Base-by-base conservation (phyloP, 2,888 invertebrate genomes). In the Eubasilissa splendida region DNA sequence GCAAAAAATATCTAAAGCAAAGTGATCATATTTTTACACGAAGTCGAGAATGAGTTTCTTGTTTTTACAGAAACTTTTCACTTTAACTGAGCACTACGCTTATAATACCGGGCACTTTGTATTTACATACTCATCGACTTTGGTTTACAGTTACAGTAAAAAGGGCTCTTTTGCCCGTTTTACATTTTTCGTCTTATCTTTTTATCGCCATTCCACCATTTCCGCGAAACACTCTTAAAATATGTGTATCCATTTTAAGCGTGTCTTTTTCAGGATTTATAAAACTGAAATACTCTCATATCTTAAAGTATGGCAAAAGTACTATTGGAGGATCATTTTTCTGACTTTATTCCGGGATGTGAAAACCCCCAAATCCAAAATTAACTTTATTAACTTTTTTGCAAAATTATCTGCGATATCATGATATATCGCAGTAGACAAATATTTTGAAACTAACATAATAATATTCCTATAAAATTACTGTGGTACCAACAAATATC, bases 111-210 rank as follows among this genome's bases (percentile, higher is more conserved):
- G 68, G 50, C 68, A 68, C 68, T 68, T 68, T 42, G 68, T 50
- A 68, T 68, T 68, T 68, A 68, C 68, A 68, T 68, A 68, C 68
- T 68, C 68, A 68, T 68, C 68, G 68, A 68, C 68, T 68, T 52
- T 68, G 68, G 68, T 68, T 68, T 68, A 68, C 42, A 50, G 52
- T 68, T 68, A 68, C 68, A 50, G 50, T 68, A 50, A 50, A 68
- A 14, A 50, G 68, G 52, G 50, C 14, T 68, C 14, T 68, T 68
- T 50, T 14, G 14, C 42, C 50, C 52, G 52, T n/a, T 68, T 68
- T 68, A 68, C 68, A 68, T 50, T 68, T 68, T 68, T 50, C 42
- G 68, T 50, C 50, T 68, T 68, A 68, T 68, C n/a, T 68, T 68
- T 68, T 68, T 68, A 68, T 68, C 68, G 68, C 50, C n/a, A 50